A percentile compares a stretch with the other conserved stretches of the same genome.
These are phyloP conservation scores for Trachelus iudaicus DNA, from an alignment of 2,888 invertebrate genomes.

Conservation along the genomic window DNA sequence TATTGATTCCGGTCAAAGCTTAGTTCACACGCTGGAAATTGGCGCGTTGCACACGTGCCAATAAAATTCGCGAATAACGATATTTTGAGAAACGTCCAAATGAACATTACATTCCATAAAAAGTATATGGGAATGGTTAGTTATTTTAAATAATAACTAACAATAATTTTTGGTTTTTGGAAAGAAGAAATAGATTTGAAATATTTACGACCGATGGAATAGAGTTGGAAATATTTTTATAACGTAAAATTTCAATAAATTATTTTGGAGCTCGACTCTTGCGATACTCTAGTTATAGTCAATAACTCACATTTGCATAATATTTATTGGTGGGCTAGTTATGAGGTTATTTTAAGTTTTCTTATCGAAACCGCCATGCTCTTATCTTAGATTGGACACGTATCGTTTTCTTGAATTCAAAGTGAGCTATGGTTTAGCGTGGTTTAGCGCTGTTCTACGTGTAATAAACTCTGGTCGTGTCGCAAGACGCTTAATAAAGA, in stretches of 20 bases:
- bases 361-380: background rate
- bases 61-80: background rate
- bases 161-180: background rate
- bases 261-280: too few relatives aligned
- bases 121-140: background rate
- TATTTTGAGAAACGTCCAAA: background rate
- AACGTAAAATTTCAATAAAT: too few relatives aligned
- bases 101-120: background rate
- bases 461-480: background rate
- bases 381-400: background rate
- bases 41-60: background rate
- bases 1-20: background rate
- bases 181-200: background rate
- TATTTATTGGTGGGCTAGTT: background rate
- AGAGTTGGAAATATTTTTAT: background rate
- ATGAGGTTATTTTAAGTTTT: background rate
- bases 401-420: background rate
- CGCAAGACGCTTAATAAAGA: background rate
- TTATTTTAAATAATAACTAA: background rate
- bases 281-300: too few relatives aligned
- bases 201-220: background rate
- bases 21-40: background rate
- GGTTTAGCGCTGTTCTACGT: background rate
- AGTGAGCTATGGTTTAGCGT: background rate
- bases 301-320: background rate